Evolutionary conservation across 2,888 invertebrate genomes (phyloP).

Genomic region (Masnerella sp.): DNA sequence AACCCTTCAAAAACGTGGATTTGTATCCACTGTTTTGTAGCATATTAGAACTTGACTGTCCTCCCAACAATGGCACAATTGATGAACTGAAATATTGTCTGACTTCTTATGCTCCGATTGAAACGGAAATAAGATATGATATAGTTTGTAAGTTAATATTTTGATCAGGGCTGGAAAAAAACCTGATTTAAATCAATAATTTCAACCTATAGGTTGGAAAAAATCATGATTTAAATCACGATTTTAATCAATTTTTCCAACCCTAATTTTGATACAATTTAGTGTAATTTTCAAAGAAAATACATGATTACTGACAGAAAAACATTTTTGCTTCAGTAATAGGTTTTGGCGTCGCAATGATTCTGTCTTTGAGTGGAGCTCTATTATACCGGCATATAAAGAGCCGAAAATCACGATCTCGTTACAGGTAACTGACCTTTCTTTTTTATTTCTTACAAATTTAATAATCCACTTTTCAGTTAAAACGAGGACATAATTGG

Average conservation of each 20-base stretch:
- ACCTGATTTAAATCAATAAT: no score
- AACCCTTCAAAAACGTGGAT: constrained; percentile 83
- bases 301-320: constrained; percentile 2
- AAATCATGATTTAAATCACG: no score
- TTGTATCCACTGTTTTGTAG: constrained; percentile 83
- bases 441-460: no score
- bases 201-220: background rate
- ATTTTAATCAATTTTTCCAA: no score
- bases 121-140: constrained; percentile 28
- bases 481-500: background rate
- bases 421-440: constrained; percentile 21
- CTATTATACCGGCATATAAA: constrained; percentile 8
- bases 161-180: no score
- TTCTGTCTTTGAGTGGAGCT: constrained; percentile 22
- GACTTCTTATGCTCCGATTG: constrained; percentile 39
- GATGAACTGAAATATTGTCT: constrained; percentile 76
- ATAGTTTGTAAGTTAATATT: constrained; percentile 33
- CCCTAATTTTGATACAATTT: background rate
- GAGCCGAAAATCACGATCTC: constrained; percentile 14
- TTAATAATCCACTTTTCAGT: no score
- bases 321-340: constrained; percentile 29
- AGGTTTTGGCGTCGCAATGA: constrained; percentile 20
- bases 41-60: constrained; percentile 79
- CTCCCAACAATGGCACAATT: constrained; percentile 79
- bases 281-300: background rate